Evolutionary conservation across 2,797 vertebrate species (phyloP), one percentile per base, ranked within the genome.

Genomic region (Menidia menidia): DNA sequence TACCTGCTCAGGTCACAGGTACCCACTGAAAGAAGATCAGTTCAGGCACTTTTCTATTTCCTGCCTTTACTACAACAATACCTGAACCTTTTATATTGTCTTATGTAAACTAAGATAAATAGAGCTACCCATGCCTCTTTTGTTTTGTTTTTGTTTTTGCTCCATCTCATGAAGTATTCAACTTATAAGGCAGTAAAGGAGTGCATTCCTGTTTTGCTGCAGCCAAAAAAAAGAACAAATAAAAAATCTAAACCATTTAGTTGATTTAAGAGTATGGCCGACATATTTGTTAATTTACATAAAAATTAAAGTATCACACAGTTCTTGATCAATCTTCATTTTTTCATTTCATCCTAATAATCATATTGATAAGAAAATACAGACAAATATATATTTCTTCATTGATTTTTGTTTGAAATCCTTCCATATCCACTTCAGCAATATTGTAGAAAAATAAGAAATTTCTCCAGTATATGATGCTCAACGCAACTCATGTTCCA

Each of bases 31-130:
- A 31, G 44, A 42, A 48, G 50, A 64, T 43, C 47, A 63, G 61
- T 75, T 52, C 60, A 42, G 47, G 70, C 55, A 30, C 62, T 68
- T 64, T 39, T 79, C 43, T 44, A 57, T 76, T 59, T 69, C 48
- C 35, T 64, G 56, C 41, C 2, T 18, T 41, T 33, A 33, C 31
- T 39, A 13, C 33, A 75, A 64, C 35, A 66, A n/a, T 42, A 35
- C 2, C 3, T 54, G 3, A 64, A 44, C 43, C 54, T 69, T 70
- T 61, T 16, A 58, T 69, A 48, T 68, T 53, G 75, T 63, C 8
- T 25, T 52, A 48, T 61, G 71, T 77, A 47, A 50, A 35, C 35
- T 72, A 10, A 53, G 70, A 56, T 45, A 72, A 73, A 68, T 61
- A 54, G 15, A 68, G 63, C 5, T 74, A 18, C 44, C 64, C 30